Conservation (phyloP, 2,113 vertebrate species). For the Elgaria multicarinata region DNA sequence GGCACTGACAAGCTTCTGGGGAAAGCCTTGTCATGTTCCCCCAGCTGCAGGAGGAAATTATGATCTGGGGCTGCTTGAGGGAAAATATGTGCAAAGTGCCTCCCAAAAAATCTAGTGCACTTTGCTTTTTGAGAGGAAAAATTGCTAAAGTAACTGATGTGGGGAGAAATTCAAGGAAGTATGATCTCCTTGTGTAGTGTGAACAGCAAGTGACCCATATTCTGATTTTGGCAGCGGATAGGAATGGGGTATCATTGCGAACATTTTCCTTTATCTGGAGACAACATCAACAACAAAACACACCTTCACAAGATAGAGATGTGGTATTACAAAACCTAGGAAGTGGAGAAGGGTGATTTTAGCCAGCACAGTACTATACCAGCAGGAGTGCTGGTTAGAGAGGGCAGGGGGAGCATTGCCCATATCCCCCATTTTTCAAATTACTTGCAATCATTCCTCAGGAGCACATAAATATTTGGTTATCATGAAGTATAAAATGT, state of each 20-base stretch:
- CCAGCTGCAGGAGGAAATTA: slow-evolving; percentile 35
- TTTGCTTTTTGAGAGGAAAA: slow-evolving; percentile 39
- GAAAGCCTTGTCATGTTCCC: slow-evolving; percentile 39
- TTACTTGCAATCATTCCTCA: neutral
- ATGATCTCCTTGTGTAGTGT: neutral
- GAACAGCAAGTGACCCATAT: slow-evolving; percentile 51
- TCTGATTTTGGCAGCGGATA: slow-evolving; percentile 14
- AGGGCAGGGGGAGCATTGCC: neutral
- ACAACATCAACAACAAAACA: neutral
- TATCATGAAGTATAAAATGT: neutral
- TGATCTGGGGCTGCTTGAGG: slow-evolving; percentile 47
- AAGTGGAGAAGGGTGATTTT: neutral
- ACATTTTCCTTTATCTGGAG: slow-evolving; percentile 3
- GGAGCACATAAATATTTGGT: neutral
- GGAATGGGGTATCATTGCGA: slow-evolving; percentile 35
- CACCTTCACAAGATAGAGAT: slow-evolving; percentile 32
- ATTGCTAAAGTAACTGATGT: slow-evolving; percentile 56
- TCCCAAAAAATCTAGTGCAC: slow-evolving; percentile 34
- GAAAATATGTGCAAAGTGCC: slow-evolving; percentile 37
- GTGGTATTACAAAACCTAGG: slow-evolving; percentile 3
- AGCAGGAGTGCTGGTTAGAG: neutral
- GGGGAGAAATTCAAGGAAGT: slow-evolving; percentile 36
- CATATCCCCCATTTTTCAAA: neutral
- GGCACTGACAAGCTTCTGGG: slow-evolving; percentile 44
- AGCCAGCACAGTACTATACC: neutral